Evolutionary conservation across 2,888 invertebrate genomes (phyloP), one percentile per base, ranked within the genome.

Genomic region (Pheosia gnoma): DNA sequence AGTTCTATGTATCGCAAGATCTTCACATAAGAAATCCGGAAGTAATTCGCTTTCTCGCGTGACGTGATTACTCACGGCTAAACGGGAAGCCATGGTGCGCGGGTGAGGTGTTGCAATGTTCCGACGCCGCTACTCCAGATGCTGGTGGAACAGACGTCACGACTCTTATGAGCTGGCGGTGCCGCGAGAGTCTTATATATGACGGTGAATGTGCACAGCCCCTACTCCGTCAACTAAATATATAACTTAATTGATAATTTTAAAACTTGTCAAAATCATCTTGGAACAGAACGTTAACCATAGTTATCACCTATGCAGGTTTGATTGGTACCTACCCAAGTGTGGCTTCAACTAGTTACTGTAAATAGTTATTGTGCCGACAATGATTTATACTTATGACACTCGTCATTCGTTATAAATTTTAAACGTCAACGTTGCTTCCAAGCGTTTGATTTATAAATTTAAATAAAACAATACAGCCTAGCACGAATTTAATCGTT

Each of bases 161-260:
- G 75, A 83, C 79, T 87, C 80, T 83, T 84, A 77, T 86, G 82
- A 78, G 76, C 68, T 80, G 67, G 66, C 67, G 71, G 68, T 69
- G 70, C 65, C 74, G 76, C 73, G 75, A 65, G 68, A 78, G 83
- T 82, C 88, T 90, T 91, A 84, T 92, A 91, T 92, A 91, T 87
- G 80, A 83, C 84, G 83, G 90, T 88, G 91, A 91, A 90, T 82
- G 88, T 81, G 75, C 84, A 80, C 84, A 82, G 82, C 89, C 90
- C 90, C 90, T 90, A 86, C 91, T 85, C 81, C 76, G 65, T 52
- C 53, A 71, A 66, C 62, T 67, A 71, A 78, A 81, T 9, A 43
- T 43, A 78, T 68, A 75, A 25, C 25, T 25, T 25, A 25, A 25
- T 25, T 25, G 25, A 25, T 25, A 25, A 25, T 25, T 25, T 25